These are phyloP conservation scores for Coremacera marginata DNA, from an alignment of 2,888 invertebrate genomes.

Conservation along the genomic window DNA sequence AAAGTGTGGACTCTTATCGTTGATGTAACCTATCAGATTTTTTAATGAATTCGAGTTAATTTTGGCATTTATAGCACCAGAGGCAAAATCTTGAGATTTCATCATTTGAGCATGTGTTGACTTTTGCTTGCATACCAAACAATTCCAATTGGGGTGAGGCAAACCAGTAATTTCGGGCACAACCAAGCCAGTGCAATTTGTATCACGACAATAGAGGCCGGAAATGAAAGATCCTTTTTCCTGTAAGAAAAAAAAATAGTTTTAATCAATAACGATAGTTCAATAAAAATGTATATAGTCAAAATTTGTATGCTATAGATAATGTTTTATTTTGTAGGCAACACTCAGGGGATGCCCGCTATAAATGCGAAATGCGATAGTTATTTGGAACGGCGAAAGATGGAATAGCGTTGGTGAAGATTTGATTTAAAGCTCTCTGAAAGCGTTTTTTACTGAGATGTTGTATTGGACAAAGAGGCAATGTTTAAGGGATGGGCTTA, in stretches of 20 bases:
- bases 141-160: slow-evolving; percentile 75
- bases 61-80: slow-evolving; percentile 66
- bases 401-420: too few relatives aligned
- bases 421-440: too few relatives aligned
- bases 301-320: too few relatives aligned
- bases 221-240: slow-evolving; percentile 66
- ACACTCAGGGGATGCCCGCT: too few relatives aligned
- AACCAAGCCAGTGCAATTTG: slow-evolving; percentile 63
- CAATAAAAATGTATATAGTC: background rate
- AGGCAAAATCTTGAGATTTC: slow-evolving; percentile 66
- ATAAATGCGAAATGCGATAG: too few relatives aligned
- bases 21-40: slow-evolving; percentile 62
- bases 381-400: too few relatives aligned
- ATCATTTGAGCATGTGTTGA: slow-evolving; percentile 63
- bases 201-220: slow-evolving; percentile 70
- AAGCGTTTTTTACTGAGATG: too few relatives aligned
- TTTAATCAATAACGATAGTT: background rate
- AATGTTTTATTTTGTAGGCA: too few relatives aligned
- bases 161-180: slow-evolving; percentile 74
- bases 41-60: slow-evolving; percentile 60
- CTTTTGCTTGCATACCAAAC: slow-evolving; percentile 73
- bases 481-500: too few relatives aligned
- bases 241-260: slow-evolving; percentile 47
- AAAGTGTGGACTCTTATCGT: slow-evolving; percentile 63
- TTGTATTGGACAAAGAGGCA: too few relatives aligned